Base-by-base conservation (phyloP, 2,113 vertebrate genomes). In the Bubo scandiacus region DNA sequence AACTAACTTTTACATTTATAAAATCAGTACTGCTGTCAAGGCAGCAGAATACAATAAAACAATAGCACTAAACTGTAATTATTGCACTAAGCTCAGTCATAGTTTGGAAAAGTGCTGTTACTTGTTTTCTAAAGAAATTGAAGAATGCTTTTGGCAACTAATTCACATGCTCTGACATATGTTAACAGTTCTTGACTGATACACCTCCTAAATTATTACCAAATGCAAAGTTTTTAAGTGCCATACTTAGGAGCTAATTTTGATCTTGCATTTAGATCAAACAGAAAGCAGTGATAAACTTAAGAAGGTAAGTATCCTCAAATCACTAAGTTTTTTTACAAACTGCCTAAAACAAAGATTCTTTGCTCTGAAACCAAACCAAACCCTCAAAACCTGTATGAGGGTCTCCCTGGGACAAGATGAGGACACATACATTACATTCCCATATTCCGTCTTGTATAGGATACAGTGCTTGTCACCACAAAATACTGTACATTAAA, bases 341-440 rank as follows among this genome's bases (percentile, higher is more conserved):
- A 66, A 86, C 8, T 29, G 15, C 15, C 21, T 58, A 22, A 68
- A 73, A 5, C 5, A 63, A 70, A 23, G n/a, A 30, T 66, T 62
- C 34, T 77, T n/a, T 51, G 47, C 36, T 78, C 47, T 54, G 47
- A 63, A 77, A 91, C 8, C 34, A 86, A 78, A 30, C 0, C 2
- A 0, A 80, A 51, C 11, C 29, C 49, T 47, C 9, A 29, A 51
- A 81, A 78, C 9, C 38, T 34, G 23, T 19, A 8, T 3, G 12
- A 83, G 9, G 18, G 23, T 83, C 40, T 81, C 55, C 36, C 22
- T 66, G 22, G 34, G 27, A 89, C 20, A 51, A 49, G 38, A 67
- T 0, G 3, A 62, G 25, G 55, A 62, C 14, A 52, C 14, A 11
- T 3, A 34, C 2, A 7, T 29, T 22, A 17, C 0, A 0, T 38